Base-by-base conservation (phyloP, 2,888 invertebrate species). In the Microplitis manilae region DNA sequence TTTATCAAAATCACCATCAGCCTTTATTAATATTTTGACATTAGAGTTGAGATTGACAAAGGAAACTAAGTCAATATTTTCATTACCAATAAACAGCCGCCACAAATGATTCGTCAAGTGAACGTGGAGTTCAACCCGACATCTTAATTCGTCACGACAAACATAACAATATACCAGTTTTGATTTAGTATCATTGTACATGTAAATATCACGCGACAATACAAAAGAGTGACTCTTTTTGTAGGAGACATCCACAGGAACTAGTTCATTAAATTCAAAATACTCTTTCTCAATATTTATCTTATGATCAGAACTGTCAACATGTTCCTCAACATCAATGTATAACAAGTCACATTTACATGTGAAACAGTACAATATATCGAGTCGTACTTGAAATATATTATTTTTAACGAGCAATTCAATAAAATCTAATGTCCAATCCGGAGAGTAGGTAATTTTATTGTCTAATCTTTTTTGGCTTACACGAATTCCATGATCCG, bases 61-160 rank as follows among this genome's bases (percentile, higher is more conserved):
- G 8, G 6, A 15, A 7, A 6, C 9, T 38, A 13, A 13, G 2
- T n/a, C 40, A 8, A n/a, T n/a, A 0, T 7, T 38, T 0, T 61
- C 5, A 20, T 68, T 62, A 20, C 62, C 50, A 39, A 5, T 13
- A 20, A 76, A 70, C 30, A 70, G 64, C 38, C 5, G 20, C 75
- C 69, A 75, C 39, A 75, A 75, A 60, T 80, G 80, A 15, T 20
- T 64, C 20, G 79, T 76, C 70, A 76, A 74, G 67, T 80, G 80
- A 7, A 67, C 41, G 60, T 79, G 78, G 30, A 77, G 71, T 38
- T 38, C 2, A 4, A n/a, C 68, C 1, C 9, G 6, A 9, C 15
- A 8, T 50, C 6, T 13, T 9, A 50, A 13, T 50, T 5, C 13
- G 4, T 50, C 9, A 8, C 4, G 5, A 50, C 79, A 79, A 13